Evolutionary conservation across 2,797 vertebrate genomes (phyloP), one percentile per base, ranked within the genome.

Genomic region (Decapterus maruadsi): DNA sequence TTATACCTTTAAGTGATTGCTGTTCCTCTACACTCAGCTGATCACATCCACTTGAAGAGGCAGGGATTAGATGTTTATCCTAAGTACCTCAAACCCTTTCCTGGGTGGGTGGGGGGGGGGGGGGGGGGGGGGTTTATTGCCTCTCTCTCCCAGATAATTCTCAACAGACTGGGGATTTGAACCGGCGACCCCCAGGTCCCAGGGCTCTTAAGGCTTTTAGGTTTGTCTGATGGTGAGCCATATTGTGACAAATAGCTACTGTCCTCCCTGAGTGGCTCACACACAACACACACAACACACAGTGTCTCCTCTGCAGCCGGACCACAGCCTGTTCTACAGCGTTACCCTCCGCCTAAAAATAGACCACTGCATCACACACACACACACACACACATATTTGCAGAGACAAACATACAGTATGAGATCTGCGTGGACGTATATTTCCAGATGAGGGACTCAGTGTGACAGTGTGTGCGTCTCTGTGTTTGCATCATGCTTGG

Each of bases 311-410:
- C 59, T 83, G 53, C 90, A 57, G 65, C 90, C 81, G 82, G 83
- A 90, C 82, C 69, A 31, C 67, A 72, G 80, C 51, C 53, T 53
- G 75, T 78, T 89, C 75, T 74, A 82, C 88, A 80, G 55, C 80
- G 85, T 87, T 82, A 88, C 79, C 70, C 65, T 20, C 11, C 0
- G 51, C 43, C 82, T 90, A 85, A 89, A 88, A 91, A 90, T 87
- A 87, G 81, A 82, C 64, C 65, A 26, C 74, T 4, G 61, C 81
- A 78, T 68, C 57, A 56, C 46, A 26, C 14, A 62, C 17, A 36
- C 31, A 19, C 57, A 56, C 46, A 26, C 14, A 62, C 17, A 36
- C 31, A 19, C 38, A 12, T 2, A 55, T 19, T 31, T 51, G 36
- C 53, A 57, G 20, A 57, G 34, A 54, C 42, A 42, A 51, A 50